Conservation (phyloP, 2,113 vertebrate genomes). For the Excalfactoria chinensis region DNA sequence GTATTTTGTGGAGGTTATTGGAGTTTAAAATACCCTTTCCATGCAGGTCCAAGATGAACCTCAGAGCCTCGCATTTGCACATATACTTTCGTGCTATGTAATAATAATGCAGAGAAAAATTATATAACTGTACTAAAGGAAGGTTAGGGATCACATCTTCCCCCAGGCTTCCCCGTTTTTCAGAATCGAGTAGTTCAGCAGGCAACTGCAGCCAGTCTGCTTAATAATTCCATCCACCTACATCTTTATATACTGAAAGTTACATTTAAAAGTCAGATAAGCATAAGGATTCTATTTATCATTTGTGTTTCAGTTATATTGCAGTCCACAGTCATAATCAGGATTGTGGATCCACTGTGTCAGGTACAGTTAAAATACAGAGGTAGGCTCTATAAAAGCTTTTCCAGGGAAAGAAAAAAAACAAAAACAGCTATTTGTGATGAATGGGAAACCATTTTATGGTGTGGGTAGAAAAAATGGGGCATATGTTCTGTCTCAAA, state of each 20-base stretch:
- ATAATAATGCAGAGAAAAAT: not conserved
- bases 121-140: not conserved
- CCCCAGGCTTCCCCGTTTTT: not conserved
- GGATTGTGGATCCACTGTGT: not conserved
- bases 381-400: conserved; percentile 17
- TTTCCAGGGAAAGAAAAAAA: not conserved
- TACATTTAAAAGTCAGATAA: not conserved
- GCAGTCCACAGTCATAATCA: not conserved
- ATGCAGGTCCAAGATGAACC: not conserved
- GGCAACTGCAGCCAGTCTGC: not conserved
- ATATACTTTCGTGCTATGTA: not conserved
- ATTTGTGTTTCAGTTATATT: not conserved
- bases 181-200: not conserved
- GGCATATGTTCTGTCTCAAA: conserved; percentile 64
- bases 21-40: not conserved
- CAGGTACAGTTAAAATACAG: conserved; percentile 16
- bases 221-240: conserved; percentile 5
- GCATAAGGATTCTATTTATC: not conserved
- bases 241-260: not conserved
- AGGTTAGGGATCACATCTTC: not conserved
- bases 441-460: conserved; percentile 59
- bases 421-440: conserved; percentile 1
- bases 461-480: conserved; percentile 25
- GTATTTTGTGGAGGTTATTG: not conserved
- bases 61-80: not conserved